Base-by-base conservation (phyloP, 2,888 invertebrate genomes). In the Brachyopa scutellaris region DNA sequence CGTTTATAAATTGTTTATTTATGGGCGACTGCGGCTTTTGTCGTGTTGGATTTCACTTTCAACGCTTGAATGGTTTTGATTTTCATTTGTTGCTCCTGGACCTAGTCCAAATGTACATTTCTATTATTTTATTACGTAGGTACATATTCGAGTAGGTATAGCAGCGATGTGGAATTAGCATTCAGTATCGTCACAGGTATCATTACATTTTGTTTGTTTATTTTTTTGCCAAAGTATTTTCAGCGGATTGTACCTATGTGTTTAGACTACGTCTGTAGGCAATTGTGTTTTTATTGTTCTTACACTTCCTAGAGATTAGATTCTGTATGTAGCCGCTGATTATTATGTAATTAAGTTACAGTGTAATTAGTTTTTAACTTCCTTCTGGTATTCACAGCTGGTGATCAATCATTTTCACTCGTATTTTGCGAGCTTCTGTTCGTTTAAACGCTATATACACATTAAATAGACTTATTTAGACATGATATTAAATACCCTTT, bases 31-130 rank as follows among this genome's bases (percentile, higher is more conserved):
- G 31, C 21, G 17, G 40, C 42, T 51, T 36, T 19, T 38, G 21
- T 38, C 42, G 66, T 59, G 42, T 47, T 42, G 40, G 17, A 36
- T 61, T 79, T 79, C 62, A 74, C 47, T 74, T 69, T 70, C 17
- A 78, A 78, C 77, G 72, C 64, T 72, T 78, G 51, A 72, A 59
- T 59, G 29, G 72, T 33, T 70, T 70, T 42, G 26, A 21, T 31
- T 55, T 69, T 61, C 23, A 55, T 77, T 40, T 40, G 38, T 29
- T 7, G 8, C 53, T 29, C 21, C 21, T 69, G 53, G 31, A 69
- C 53, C 21, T 55, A 69, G 69, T 42, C 53, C 53, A 61, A 61
- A 61, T 55, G 29, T 9, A 42, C 40, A 51, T 59, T 36, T 5
- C 33, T 49, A 67, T 76, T 67, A 76, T 76, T 51, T 67, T 40